Conservation (phyloP, 2,888 invertebrate species). For the Cataglyphis altisquamis region DNA sequence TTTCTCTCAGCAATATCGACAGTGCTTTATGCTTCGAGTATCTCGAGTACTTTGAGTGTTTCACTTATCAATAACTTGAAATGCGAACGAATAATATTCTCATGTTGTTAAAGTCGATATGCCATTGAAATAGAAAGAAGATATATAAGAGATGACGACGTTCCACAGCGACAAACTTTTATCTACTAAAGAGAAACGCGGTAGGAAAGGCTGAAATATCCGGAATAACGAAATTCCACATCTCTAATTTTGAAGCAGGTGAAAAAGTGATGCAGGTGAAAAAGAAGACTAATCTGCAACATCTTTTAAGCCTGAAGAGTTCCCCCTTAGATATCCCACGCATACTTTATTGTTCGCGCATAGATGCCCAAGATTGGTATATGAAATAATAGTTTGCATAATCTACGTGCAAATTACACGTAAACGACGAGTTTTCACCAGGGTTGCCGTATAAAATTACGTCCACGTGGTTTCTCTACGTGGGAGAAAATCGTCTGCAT, state of each 20-base stretch:
- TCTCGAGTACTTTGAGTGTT: conserved; percentile 10
- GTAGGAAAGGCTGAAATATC: background rate
- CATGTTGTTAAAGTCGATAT: background rate
- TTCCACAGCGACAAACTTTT: background rate
- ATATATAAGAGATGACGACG: background rate
- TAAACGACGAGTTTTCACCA: conserved; percentile 38
- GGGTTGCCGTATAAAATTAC: conserved; percentile 19
- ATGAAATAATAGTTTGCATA: conserved; percentile 47
- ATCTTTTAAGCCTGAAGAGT: background rate
- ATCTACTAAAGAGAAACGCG: conserved; percentile 11
- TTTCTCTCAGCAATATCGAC: background rate
- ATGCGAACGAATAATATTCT: background rate
- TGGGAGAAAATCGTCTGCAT: conserved; percentile 30
- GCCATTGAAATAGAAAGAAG: background rate
- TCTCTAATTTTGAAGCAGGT: conserved; percentile 6
- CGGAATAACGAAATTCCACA: background rate
- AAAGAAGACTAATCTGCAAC: background rate
- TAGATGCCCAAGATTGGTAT: background rate
- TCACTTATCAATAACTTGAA: background rate
- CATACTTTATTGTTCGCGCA: conserved; percentile 18
- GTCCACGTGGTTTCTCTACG: conserved; percentile 17
- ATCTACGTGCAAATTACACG: conserved; percentile 41
- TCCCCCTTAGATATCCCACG: background rate
- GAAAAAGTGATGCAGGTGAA: conserved; percentile 1
- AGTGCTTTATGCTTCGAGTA: background rate